Evolutionary conservation across 2,888 invertebrate genomes (phyloP), one percentile per base, ranked within the genome.

Genomic region (Chironomus riparius): DNA sequence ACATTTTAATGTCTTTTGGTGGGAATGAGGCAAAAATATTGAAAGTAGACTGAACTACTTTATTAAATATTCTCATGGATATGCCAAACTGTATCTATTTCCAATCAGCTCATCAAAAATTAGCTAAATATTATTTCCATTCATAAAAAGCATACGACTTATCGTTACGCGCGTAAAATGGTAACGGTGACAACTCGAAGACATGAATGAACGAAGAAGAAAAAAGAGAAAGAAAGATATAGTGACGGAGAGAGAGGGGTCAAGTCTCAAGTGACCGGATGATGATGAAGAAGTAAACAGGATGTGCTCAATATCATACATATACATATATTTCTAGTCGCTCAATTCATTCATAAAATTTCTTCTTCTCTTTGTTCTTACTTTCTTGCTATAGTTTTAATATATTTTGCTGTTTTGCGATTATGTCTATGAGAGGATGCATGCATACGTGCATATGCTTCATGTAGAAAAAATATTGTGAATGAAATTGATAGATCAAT

Each of bases 201-300:
- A 48, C 21, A 65, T 28, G 72, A 24, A 68, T 22, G 24, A 70
- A 21, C 22, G 47, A 13, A 70, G 47, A 21, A 70, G 24, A 56
- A 24, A 6, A 62, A 48, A 73, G 24, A 70, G 47, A 21, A 70
- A 50, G 70, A 24, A 6, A 62, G 65, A 73, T 50, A 15, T 50
- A 50, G 62, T 21, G 65, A 65, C 13, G 65, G 22, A 38, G 56
- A 56, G 62, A 65, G 65, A 65, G 21, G 65, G 22, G 65, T 65
- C 65, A 65, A 24, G 65, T 47, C 74, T 68, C 65, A 68, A 74
- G 74, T 74, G 74, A 74, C 74, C 74, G 74, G 74, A 74, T 74
- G 74, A 65, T 24, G 72, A 72, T 28, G 74, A 68, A 65, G 68
- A 74, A 47, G 65, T 65, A 74, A 74, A 74, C 74, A 74, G 74